These are phyloP conservation scores for Chloroceryle amazona DNA, from an alignment of 2,797 vertebrate genomes.

Conservation along the genomic window DNA sequence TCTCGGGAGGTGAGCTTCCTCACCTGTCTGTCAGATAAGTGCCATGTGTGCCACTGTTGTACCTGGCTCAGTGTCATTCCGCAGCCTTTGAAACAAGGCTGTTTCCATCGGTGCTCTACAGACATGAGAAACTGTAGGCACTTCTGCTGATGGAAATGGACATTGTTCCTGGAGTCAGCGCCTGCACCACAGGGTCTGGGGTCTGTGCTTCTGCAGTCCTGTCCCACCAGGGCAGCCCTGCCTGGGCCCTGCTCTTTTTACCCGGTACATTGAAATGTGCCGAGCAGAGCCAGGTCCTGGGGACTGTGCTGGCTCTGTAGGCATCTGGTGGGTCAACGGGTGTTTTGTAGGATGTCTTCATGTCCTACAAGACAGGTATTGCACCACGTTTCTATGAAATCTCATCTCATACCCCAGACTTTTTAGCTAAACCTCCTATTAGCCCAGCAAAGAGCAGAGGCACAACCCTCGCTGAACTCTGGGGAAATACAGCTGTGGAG, in stretches of 20 bases:
- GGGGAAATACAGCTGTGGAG: neutral
- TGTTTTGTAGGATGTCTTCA: neutral
- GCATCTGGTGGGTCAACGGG: neutral
- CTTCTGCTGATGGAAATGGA: neutral
- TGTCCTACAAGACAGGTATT: neutral
- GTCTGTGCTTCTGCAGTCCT: neutral
- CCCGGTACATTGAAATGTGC: neutral
- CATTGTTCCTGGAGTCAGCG: neutral
- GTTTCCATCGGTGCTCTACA: neutral
- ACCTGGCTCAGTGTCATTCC: neutral
- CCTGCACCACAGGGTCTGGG: neutral
- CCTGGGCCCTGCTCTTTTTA: neutral
- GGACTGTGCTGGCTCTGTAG: rapidly evolving
- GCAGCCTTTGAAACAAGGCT: neutral
- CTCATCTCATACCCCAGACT: neutral
- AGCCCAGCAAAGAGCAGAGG: neutral
- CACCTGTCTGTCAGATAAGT: neutral
- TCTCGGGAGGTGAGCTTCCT: neutral
- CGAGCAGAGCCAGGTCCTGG: neutral
- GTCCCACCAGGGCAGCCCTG: neutral
- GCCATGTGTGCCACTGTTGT: neutral
- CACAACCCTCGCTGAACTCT: neutral
- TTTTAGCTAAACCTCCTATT: neutral
- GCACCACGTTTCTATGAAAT: neutral
- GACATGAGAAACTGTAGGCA: neutral